Percentiles rank a stretch among this genome's conserved stretches.
These are phyloP conservation scores for Eilema sororculum DNA, from an alignment of 2,888 invertebrate genomes.

Conservation along the genomic window DNA sequence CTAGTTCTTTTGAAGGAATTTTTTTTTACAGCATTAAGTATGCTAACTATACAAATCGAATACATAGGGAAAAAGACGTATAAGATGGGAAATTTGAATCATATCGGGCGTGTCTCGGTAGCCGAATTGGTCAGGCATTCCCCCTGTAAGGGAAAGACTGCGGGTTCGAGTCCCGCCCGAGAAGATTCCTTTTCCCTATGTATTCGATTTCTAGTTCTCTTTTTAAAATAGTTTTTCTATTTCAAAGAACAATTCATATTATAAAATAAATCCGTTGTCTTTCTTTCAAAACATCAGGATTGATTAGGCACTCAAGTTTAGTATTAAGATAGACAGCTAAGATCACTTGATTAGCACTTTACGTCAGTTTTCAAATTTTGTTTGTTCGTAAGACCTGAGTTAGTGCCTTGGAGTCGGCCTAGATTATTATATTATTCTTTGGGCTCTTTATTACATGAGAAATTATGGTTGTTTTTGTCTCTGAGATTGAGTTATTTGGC, in stretches of 20 bases:
- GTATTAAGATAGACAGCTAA: constrained; percentile 9
- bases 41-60: no score
- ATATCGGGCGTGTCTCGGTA: no score
- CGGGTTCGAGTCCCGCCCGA: no score
- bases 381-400: constrained; percentile 9
- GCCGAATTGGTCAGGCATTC: no score
- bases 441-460: neutral
- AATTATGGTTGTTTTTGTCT: neutral
- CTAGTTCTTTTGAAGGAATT: no score
- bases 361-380: constrained; percentile 33
- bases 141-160: no score
- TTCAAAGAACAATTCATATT: neutral
- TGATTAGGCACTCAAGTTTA: constrained; percentile 13
- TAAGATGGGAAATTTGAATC: no score
- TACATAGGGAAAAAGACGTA: no score
- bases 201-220: no score
- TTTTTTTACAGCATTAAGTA: no score
- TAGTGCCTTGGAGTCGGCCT: constrained; percentile 3
- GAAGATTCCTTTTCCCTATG: no score
- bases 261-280: neutral
- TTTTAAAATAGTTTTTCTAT: neutral
- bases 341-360: constrained; percentile 25
- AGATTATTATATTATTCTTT: constrained; percentile 22
- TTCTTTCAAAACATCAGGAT: constrained; percentile 8
- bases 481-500: neutral